Conservation (phyloP, 2,888 invertebrate genomes). For the Parapristionchus giblindavisi region DNA sequence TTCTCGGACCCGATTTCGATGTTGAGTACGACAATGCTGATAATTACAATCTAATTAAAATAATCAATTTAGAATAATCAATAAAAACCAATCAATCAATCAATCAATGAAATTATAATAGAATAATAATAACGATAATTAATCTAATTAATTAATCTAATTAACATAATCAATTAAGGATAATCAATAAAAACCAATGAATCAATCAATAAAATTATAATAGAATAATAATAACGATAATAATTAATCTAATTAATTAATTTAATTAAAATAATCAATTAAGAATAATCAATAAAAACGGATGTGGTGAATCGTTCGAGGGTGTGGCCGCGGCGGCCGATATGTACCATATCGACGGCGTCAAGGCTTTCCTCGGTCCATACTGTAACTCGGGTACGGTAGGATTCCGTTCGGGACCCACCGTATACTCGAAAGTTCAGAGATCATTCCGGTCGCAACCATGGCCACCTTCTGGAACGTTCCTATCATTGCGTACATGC, state of each 20-base stretch:
- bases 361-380: constrained; percentile 55
- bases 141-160: neutral
- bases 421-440: constrained; percentile 44
- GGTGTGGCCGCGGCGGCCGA: constrained; percentile 55
- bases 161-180: neutral
- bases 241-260: neutral
- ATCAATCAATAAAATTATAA: neutral
- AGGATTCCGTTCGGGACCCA: neutral
- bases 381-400: constrained; percentile 49
- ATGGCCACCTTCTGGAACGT: constrained; percentile 58
- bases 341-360: constrained; percentile 50
- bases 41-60: too few relatives aligned
- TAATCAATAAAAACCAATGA: constrained; percentile 34
- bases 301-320: constrained; percentile 54
- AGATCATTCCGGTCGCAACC: constrained; percentile 51
- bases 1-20: constrained; percentile 57
- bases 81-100: neutral
- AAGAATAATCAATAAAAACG: constrained; percentile 43
- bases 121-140: too few relatives aligned
- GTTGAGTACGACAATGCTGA: constrained; percentile 59
- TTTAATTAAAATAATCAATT: neutral
- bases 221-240: too few relatives aligned
- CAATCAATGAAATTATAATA: neutral
- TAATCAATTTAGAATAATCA: neutral
- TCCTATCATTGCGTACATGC: constrained; percentile 55